phyloP scores from a whole-genome alignment of 1,140 invertebrate genomes.

The Zaprionus inermis region DNA sequence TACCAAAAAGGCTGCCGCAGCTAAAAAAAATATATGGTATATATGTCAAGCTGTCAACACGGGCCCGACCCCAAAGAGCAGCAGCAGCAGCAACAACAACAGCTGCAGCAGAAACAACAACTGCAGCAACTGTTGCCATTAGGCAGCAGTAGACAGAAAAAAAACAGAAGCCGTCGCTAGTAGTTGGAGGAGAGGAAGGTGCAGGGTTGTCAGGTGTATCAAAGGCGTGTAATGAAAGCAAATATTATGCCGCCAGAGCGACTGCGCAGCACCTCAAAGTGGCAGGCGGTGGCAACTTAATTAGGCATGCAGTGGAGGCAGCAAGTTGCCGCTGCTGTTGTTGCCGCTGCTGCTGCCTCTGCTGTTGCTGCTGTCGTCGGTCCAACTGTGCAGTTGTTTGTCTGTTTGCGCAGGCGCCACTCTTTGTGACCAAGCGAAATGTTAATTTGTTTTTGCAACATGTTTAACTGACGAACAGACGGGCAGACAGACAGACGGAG shows the following conservation, averaged over 20 bases:
- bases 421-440: constrained; percentile 48
- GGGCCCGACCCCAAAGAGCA: constrained; percentile 25
- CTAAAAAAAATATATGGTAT: neutral
- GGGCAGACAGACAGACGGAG: constrained; percentile 9
- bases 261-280: constrained; percentile 24
- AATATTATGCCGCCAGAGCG: constrained; percentile 45
- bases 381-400: neutral
- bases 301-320: constrained; percentile 63
- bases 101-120: no score
- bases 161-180: constrained; percentile 24
- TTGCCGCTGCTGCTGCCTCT: neutral
- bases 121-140: constrained; percentile 12
- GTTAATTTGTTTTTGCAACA: constrained; percentile 52
- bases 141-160: constrained; percentile 26
- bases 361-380: neutral
- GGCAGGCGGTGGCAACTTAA: constrained; percentile 53
- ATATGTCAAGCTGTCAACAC: constrained; percentile 61
- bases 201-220: constrained; percentile 2
- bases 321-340: neutral
- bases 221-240: constrained; percentile 52
- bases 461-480: constrained; percentile 43
- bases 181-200: neutral
- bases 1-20: constrained; percentile 9
- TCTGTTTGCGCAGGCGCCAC: constrained; percentile 62
- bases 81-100: constrained; percentile 19